Percentiles rank a stretch among this genome's conserved stretches.
phyloP scores from a whole-genome alignment of 53 echinoderm and acorn worm genomes.

The Luidia sarsii region DNA sequence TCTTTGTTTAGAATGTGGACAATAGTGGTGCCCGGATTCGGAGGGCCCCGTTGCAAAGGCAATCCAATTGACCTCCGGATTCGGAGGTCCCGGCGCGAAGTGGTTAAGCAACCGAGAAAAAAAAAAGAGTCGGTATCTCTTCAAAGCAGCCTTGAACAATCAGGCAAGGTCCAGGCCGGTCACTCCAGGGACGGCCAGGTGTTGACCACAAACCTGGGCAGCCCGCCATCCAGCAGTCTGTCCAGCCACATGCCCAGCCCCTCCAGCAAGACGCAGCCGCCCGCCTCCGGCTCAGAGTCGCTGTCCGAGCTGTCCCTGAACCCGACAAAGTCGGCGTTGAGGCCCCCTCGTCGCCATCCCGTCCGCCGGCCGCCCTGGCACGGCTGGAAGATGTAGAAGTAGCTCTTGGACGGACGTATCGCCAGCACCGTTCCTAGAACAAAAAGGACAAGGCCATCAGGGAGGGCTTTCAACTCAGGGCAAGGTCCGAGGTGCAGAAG shows the following conservation, averaged over 20 bases:
- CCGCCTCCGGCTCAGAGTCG: constrained; percentile 3
- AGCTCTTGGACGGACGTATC: constrained; percentile 76
- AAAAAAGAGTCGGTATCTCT: no score
- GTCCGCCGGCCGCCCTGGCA: neutral
- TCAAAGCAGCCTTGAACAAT: no score
- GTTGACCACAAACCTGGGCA: constrained; percentile 36
- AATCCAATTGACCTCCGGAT: no score
- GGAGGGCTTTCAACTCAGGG: no score
- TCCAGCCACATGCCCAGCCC: constrained; percentile 73
- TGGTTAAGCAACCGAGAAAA: no score
- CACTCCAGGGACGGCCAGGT: constrained; percentile 61
- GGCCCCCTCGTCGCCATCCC: constrained; percentile 1
- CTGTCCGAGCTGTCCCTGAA: neutral
- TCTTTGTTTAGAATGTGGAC: no score
- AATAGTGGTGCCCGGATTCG: no score
- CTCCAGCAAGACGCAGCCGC: constrained; percentile 2
- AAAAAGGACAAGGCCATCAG: neutral
- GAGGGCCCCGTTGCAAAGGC: no score
- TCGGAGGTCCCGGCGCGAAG: no score
- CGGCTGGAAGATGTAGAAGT: constrained; percentile 63
- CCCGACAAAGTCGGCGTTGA: constrained; percentile 50
- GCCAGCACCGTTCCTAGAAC: constrained; percentile 62
- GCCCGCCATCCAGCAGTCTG: constrained; percentile 62
- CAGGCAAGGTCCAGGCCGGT: neutral
- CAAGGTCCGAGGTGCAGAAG: no score